Conservation (phyloP, 2,888 invertebrate species). For the Leucophenga maculata region DNA sequence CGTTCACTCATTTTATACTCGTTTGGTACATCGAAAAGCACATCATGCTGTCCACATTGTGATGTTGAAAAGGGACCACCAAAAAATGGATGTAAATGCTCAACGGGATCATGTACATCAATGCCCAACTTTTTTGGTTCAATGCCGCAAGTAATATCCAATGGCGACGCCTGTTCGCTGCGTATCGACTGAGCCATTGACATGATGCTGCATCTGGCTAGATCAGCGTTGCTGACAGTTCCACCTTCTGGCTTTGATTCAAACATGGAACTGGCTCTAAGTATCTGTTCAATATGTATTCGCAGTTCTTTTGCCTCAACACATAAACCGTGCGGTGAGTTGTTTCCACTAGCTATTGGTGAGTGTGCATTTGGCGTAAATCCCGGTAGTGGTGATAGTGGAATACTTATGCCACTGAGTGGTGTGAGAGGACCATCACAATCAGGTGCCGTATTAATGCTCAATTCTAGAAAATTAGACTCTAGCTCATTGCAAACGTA, state of each 20-base stretch:
- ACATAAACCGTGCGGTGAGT: neutral
- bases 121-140: neutral
- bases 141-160: neutral
- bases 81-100: constrained; percentile 33
- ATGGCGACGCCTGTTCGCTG: neutral
- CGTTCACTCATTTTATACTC: constrained; percentile 17
- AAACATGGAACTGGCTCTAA: too few relatives aligned
- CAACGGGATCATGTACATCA: neutral
- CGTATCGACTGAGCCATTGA: neutral
- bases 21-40: constrained; percentile 29
- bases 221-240: too few relatives aligned
- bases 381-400: neutral
- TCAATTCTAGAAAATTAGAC: too few relatives aligned
- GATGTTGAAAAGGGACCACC: constrained; percentile 32
- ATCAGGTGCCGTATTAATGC: too few relatives aligned
- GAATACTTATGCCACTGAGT: neutral
- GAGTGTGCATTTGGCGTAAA: neutral
- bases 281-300: neutral
- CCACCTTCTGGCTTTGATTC: too few relatives aligned
- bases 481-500: too few relatives aligned
- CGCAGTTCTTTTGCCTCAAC: constrained; percentile 5
- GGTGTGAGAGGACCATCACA: too few relatives aligned
- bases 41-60: constrained; percentile 33
- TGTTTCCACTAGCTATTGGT: neutral
- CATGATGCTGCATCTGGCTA: neutral